phyloP scores from a whole-genome alignment of 92 coral and sea anemone species.

The Bergia puertoricense region DNA sequence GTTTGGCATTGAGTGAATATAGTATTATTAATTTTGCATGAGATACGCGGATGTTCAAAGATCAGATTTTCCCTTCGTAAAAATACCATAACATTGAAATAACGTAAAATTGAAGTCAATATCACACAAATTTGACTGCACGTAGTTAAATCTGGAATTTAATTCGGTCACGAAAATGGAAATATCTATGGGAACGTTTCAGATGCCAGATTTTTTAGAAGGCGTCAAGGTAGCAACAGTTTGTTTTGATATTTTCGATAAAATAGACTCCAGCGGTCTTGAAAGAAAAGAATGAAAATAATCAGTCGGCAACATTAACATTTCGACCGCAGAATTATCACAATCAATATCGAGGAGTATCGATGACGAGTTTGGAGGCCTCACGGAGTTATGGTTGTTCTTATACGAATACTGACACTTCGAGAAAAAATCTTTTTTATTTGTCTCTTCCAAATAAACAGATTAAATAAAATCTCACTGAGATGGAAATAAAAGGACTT shows the following conservation, averaged over 20 bases:
- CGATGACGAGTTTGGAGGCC: neutral
- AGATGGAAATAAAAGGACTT: neutral
- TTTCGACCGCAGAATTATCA: constrained; percentile 26
- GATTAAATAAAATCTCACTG: neutral
- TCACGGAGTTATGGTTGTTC: constrained; percentile 22
- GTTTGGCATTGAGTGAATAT: constrained; percentile 7
- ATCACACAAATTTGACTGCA: neutral
- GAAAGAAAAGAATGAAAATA: constrained; percentile 7
- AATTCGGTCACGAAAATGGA: neutral
- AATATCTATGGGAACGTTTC: neutral
- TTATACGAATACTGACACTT: neutral
- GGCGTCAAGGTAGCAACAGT: constrained; percentile 43
- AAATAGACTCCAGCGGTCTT: constrained; percentile 16
- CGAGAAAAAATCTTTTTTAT: neutral
- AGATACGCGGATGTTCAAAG: constrained; percentile 28
- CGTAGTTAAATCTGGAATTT: neutral
- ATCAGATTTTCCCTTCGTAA: constrained; percentile 23
- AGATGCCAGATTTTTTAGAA: constrained; percentile 7
- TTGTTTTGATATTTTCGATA: constrained; percentile 41
- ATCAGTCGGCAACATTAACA: neutral
- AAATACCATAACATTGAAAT: neutral
- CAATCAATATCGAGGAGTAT: neutral
- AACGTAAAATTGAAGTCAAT: neutral
- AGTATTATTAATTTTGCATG: constrained; percentile 41
- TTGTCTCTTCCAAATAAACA: neutral